Conservation (phyloP, 1,140 invertebrate species). For the Dysdera silvatica region DNA sequence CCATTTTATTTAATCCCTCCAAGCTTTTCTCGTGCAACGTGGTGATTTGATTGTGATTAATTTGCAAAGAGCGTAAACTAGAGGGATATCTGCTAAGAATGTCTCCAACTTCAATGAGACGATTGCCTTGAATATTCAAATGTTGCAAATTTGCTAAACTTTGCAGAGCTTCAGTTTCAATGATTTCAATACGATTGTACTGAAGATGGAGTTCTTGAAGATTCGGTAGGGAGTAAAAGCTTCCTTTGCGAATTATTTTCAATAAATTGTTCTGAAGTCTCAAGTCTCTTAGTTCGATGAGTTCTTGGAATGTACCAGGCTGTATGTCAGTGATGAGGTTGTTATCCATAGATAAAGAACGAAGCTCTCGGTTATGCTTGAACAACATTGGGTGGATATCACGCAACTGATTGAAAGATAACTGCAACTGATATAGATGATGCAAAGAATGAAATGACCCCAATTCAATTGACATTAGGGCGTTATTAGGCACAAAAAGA, state of each 20-base stretch:
- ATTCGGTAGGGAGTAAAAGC: constrained; percentile 68
- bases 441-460: constrained; percentile 62
- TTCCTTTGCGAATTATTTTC: constrained; percentile 59
- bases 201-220: constrained; percentile 79
- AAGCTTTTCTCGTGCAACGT: constrained; percentile 68
- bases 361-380: constrained; percentile 60
- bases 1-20: constrained; percentile 65
- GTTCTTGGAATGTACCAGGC: constrained; percentile 65
- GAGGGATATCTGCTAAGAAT: constrained; percentile 59
- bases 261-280: constrained; percentile 76
- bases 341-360: constrained; percentile 77
- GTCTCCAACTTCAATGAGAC: constrained; percentile 63
- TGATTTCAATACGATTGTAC: constrained; percentile 69
- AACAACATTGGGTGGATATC: constrained; percentile 65
- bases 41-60: constrained; percentile 73
- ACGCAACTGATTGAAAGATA: constrained; percentile 76
- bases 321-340: constrained; percentile 75
- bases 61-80: constrained; percentile 73
- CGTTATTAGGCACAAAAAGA: constrained; percentile 78
- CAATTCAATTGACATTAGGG: constrained; percentile 63
- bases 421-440: constrained; percentile 69
- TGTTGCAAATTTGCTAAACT: constrained; percentile 74
- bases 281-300: constrained; percentile 63
- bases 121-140: constrained; percentile 78
- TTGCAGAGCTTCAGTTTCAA: constrained; percentile 73